These are phyloP conservation scores for Mohoua ochrocephala DNA, from an alignment of 2,113 vertebrate species.

Conservation along the genomic window DNA sequence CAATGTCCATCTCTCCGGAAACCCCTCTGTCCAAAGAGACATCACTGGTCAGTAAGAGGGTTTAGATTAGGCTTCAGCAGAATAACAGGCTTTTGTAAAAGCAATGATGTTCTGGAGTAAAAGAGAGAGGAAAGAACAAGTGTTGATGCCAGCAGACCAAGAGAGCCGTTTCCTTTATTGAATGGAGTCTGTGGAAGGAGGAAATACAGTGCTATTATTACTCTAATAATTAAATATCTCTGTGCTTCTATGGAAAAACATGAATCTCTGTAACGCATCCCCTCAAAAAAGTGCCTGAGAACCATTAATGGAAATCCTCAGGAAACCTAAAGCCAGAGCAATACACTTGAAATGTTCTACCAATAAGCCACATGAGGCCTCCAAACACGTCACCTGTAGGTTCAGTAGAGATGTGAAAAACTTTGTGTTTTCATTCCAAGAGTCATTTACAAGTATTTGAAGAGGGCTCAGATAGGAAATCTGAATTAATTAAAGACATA, in stretches of 20 bases:
- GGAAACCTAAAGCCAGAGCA: neutral
- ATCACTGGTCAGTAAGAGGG: neutral
- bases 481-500: neutral
- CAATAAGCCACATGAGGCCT: neutral
- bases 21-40: neutral
- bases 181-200: neutral
- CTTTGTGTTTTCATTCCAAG: neutral
- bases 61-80: neutral
- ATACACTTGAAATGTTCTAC: neutral
- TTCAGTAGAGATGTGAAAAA: neutral
- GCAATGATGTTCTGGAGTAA: neutral
- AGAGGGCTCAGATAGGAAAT: neutral
- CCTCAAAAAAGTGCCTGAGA: neutral
- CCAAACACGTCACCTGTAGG: neutral
- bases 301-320: neutral
- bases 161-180: neutral
- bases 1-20: neutral
- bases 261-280: neutral
- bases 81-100: neutral
- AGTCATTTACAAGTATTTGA: neutral
- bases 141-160: neutral
- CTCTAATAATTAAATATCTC: conserved; percentile 5
- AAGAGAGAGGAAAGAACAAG: neutral
- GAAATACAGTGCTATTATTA: neutral
- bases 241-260: neutral